Evolutionary conservation across 2,797 vertebrate genomes (phyloP), one percentile per base, ranked within the genome.

Genomic region (Acestrorhynchus altus): DNA sequence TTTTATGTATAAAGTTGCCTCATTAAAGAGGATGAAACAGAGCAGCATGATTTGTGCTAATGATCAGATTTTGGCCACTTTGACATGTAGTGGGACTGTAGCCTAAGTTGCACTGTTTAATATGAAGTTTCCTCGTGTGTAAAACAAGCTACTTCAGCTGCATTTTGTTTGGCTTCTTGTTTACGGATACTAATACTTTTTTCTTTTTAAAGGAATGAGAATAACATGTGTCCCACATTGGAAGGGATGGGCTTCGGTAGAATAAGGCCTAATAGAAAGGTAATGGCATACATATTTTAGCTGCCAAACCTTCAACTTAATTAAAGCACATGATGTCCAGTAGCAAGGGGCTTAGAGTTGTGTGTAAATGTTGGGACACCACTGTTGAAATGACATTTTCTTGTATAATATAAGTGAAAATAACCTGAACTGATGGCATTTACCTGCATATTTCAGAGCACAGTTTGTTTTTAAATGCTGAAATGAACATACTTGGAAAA

Each of bases 261-360:
- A 95, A 85, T 96, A 96, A 87, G 95, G 95, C 72, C 89, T 96
- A 68, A 95, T 95, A 1, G 94, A 96, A 84, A 95, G 95, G 96
- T 95, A 88, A 60, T 28, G 26, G 8, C 22, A 8, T 20, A 16
- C 31, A 20, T n/a, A n/a, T n/a, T n/a, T n/a, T n/a, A n/a, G 13
- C 26, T 59, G 56, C 26, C 15, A 31, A 4, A 22, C 1, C n/a
- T 39, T 8, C 7, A 24, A 35, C 5, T 42, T 9, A 72, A 5
- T 24, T n/a, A 18, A 11, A 51, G 20, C 18, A 35, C 22, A 49
- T 35, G 26, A 44, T 76, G 49, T 47, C 68, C 76, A 65, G 49
- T 49, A 18, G 46, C 2, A 2, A 2, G 31, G 31, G 31, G 31
- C 31, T 35, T 35, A 6, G 2, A 2, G 31, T 35, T 6, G 31